Evolutionary conservation across 2,797 vertebrate genomes (phyloP), one percentile per base, ranked within the genome.

Genomic region (Myioborus miniatus): DNA sequence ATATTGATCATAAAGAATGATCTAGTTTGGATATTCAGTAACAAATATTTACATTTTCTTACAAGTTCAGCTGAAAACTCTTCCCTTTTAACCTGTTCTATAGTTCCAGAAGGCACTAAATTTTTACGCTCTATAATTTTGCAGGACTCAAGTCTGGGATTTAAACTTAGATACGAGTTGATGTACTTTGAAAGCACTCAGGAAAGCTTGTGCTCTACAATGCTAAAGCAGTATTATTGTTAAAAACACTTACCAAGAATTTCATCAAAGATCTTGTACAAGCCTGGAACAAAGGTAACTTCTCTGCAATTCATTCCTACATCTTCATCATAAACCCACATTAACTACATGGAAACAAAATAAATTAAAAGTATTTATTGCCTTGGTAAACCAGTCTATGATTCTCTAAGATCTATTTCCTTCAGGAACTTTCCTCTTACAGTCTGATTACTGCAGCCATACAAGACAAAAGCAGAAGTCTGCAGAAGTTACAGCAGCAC

Each of bases 251-350:
- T 97, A 99, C 99, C 99, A 22, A 99, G 98, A 94, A 99, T 99
- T 98, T 99, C 99, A 98, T 99, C 99, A 98, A 99, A 99, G 97
- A 99, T 99, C 98, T 99, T 99, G 97, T 99, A 99, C 64, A 99
- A 98, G 94, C 99, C 99, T 49, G 99, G 99, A 93, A 99, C 99
- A 90, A 98, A 99, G 30, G 99, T 99, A 97, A 99, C 98, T 91
- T 99, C 99, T 96, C 99, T 98, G 97, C 98, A 98, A 97, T 99
- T 99, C 99, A 99, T 99, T 90, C 99, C 99, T 14, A 98, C 87
- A 18, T 99, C 99, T 97, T 99, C 99, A 97, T 99, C 99, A 95
- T 99, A 99, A 78, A 99, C 99, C 99, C 99, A 99, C 99, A 99
- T 99, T 97, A 98, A 96, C 99, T 99, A 94, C 20, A 89, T 17